Percentiles rank a stretch among this genome's conserved stretches.
phyloP scores from a whole-genome alignment of 2,113 vertebrate species.

The Lepisosteus osseus region DNA sequence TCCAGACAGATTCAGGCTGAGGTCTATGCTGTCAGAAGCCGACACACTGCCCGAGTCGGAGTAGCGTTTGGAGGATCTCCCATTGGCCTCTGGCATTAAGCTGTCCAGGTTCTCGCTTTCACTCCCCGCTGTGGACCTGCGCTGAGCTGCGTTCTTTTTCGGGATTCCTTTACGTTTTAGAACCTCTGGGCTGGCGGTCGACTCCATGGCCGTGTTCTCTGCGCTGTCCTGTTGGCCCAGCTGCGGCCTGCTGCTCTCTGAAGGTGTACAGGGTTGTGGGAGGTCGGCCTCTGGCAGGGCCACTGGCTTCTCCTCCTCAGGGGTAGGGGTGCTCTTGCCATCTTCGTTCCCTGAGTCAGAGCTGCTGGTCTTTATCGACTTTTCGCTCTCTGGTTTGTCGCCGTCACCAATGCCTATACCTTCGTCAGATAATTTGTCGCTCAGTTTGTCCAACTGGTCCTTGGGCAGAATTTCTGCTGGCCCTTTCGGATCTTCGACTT shows the following conservation, averaged over 20 bases:
- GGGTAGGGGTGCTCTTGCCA: constrained; percentile 45
- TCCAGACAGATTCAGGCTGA: constrained; percentile 60
- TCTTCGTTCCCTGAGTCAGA: constrained; percentile 63
- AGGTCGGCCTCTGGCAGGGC: constrained; percentile 46
- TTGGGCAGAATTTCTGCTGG: constrained; percentile 19
- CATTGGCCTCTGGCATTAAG: constrained; percentile 15
- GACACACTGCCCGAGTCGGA: constrained; percentile 73
- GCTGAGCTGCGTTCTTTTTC: not conserved
- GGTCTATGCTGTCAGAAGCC: constrained; percentile 77
- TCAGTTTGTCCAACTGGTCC: constrained; percentile 30
- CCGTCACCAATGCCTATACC: constrained; percentile 36
- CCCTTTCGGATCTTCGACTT: not conserved
- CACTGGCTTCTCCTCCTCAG: constrained; percentile 55
- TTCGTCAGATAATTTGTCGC: constrained; percentile 37
- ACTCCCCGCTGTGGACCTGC: not conserved
- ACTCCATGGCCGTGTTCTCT: not conserved
- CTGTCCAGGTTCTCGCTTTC: constrained; percentile 43
- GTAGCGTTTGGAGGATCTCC: constrained; percentile 55
- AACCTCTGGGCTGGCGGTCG: not conserved
- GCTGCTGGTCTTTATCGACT: constrained; percentile 52
- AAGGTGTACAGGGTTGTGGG: constrained; percentile 16
- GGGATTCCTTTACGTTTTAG: constrained; percentile 13
- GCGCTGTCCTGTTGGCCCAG: not conserved
- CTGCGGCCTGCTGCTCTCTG: constrained; percentile 6
- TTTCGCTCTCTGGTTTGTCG: constrained; percentile 58